Conservation (phyloP, 2,797 vertebrate genomes). For the Tolypeutes matacus region DNA sequence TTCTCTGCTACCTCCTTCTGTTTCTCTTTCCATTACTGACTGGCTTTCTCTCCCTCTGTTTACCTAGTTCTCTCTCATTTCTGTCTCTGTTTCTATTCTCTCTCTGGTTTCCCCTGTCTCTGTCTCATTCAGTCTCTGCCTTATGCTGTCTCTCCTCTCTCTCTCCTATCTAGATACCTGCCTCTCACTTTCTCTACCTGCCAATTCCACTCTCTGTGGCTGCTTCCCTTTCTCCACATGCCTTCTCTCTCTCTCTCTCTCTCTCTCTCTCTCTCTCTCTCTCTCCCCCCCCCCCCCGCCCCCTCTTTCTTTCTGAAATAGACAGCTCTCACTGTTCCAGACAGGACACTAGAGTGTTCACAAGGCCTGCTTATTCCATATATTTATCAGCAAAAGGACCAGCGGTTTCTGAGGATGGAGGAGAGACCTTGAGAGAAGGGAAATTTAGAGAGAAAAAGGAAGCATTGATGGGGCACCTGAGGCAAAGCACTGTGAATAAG, state of each 20-base stretch:
- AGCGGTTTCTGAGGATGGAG: neutral
- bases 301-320: neutral
- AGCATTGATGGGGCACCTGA: neutral
- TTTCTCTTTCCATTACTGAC: neutral
- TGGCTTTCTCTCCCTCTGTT: neutral
- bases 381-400: neutral
- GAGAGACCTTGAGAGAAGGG: neutral
- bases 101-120: neutral
- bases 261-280: no score
- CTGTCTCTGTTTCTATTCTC: neutral
- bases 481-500: neutral
- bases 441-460: constrained; percentile 12
- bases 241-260: no score
- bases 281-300: neutral
- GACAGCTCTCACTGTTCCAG: neutral
- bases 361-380: neutral
- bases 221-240: neutral
- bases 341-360: neutral
- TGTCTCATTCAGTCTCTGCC: neutral
- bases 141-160: neutral
- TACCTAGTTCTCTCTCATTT: neutral
- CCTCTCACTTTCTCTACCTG: neutral
- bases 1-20: neutral
- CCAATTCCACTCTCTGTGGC: neutral
- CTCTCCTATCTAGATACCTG: neutral